These are phyloP conservation scores for Aphis craccivora DNA, from an alignment of 1,140 invertebrate genomes.

Conservation along the genomic window DNA sequence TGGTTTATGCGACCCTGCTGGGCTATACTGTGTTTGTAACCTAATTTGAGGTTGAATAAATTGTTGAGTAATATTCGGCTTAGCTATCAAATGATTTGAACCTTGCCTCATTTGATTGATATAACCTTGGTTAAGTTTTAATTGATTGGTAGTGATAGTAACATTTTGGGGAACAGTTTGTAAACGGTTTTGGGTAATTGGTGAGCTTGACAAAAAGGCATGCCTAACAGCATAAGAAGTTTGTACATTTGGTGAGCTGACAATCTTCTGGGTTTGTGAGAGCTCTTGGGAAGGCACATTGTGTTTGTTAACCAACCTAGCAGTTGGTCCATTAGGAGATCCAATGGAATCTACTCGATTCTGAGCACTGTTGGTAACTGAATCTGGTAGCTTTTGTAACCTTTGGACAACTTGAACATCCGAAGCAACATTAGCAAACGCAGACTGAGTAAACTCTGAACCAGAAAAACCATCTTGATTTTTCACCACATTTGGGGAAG, in stretches of 20 bases:
- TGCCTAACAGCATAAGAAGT: constrained; percentile 53
- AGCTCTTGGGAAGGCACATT: constrained; percentile 58
- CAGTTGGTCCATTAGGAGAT: constrained; percentile 56
- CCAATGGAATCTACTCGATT: constrained; percentile 57
- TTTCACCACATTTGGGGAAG: constrained; percentile 61
- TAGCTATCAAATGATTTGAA: constrained; percentile 30
- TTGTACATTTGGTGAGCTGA: constrained; percentile 55
- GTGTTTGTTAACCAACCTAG: constrained; percentile 43
- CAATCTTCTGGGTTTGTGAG: constrained; percentile 43
- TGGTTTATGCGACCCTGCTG: constrained; percentile 45
- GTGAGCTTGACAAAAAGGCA: constrained; percentile 36
- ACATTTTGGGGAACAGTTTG: constrained; percentile 56
- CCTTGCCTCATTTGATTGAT: constrained; percentile 55
- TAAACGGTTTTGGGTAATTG: constrained; percentile 53
- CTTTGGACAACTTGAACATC: constrained; percentile 53
- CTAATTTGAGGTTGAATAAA: constrained; percentile 50
- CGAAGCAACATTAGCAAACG: constrained; percentile 55
- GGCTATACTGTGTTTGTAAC: constrained; percentile 52
- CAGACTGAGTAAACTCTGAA: constrained; percentile 59
- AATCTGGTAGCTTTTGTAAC: constrained; percentile 55
- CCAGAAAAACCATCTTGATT: constrained; percentile 52
- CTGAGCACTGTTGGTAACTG: constrained; percentile 58
- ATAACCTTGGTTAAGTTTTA: constrained; percentile 56
- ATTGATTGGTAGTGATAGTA: constrained; percentile 54
- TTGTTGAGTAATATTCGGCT: constrained; percentile 33